Base-by-base conservation (phyloP, 2,797 vertebrate genomes). In the Pteronotus mesoamericanus region DNA sequence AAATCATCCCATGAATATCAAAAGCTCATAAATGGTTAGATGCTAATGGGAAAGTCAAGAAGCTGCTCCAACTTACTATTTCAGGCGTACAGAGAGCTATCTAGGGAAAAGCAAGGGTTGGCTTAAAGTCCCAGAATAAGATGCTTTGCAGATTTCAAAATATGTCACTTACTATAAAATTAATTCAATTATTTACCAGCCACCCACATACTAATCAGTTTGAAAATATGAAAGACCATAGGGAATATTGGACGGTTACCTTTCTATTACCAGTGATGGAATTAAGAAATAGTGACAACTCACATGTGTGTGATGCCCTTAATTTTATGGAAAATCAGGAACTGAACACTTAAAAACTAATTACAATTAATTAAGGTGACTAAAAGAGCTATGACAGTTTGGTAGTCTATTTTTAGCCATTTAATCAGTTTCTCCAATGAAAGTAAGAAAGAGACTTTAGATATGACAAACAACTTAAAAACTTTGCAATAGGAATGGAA, bases 101-200 rank as follows among this genome's bases (percentile, higher is more conserved):
- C 97, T 37, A 1, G 96, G 97, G 97, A 96, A 95, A 96, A 96
- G 89, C 95, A 97, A 98, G 96, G 72, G 96, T 96, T 98, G 97
- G 94, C 87, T 97, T 97, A 94, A 98, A 97, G 97, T 98, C 87
- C 95, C 80, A 94, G 96, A 98, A 96, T 93, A 97, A 98, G 96
- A 97, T 96, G 95, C 97, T 97, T 97, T 34, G 0, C 86, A 97
- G 97, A 97, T 98, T 98, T 98, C 95, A 96, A 98, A 98, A 97
- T 97, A 96, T 98, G 98, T 97, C 97, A 97, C 90, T 98, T 97
- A 97, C 93, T 91, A 86, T 96, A 96, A 98, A 98, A 98, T 98
- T 98, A 98, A 97, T 97, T 98, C 93, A 96, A 86, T 98, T 98
- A 98, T 98, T 98, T 98, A 97, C 96, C 66, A 97, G 96, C 97